Evolutionary conservation across 2,888 invertebrate species (phyloP).

Genomic region (Nomada fabriciana): DNA sequence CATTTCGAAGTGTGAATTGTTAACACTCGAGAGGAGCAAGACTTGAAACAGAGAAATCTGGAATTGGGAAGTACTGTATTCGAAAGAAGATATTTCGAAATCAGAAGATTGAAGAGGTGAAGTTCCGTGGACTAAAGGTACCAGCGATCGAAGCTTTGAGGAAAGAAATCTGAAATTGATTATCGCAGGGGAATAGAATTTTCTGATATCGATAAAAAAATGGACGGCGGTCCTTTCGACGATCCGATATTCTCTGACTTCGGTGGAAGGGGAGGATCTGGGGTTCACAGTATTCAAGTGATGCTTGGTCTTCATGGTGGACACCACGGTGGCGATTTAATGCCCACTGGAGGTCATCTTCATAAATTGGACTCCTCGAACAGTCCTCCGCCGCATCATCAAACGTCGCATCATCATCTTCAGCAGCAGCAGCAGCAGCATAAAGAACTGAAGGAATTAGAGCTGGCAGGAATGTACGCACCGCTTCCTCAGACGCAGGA

Average conservation of each 20-base stretch:
- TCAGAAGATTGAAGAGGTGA: too few species aligned
- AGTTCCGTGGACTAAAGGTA: too few species aligned
- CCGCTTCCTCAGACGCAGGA: slow-evolving; percentile 83
- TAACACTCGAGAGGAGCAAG: too few species aligned
- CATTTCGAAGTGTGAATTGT: neutral
- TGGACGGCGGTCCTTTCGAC: slow-evolving; percentile 91
- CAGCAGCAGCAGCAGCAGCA: slow-evolving; percentile 85
- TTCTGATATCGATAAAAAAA: slow-evolving; percentile 78
- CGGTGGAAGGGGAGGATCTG: slow-evolving; percentile 86
- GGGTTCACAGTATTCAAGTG: slow-evolving; percentile 88
- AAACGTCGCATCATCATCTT: slow-evolving; percentile 80
- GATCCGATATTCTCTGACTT: slow-evolving; percentile 93
- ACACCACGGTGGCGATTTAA: slow-evolving; percentile 80
- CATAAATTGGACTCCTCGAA: slow-evolving; percentile 85
- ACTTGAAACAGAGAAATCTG: too few species aligned
- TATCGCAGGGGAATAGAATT: too few species aligned
- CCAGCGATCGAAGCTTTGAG: too few species aligned
- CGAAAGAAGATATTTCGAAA: too few species aligned
- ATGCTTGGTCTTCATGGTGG: slow-evolving; percentile 88
- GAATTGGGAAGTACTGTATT: too few species aligned
- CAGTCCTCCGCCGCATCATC: slow-evolving; percentile 84
- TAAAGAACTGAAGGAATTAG: slow-evolving; percentile 82
- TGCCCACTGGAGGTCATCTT: slow-evolving; percentile 80
- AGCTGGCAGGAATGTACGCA: slow-evolving; percentile 82
- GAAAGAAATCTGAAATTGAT: too few species aligned